Evolutionary conservation across 2,113 vertebrate genomes (phyloP), one percentile per base, ranked within the genome.

Genomic region (Leiothrix lutea): DNA sequence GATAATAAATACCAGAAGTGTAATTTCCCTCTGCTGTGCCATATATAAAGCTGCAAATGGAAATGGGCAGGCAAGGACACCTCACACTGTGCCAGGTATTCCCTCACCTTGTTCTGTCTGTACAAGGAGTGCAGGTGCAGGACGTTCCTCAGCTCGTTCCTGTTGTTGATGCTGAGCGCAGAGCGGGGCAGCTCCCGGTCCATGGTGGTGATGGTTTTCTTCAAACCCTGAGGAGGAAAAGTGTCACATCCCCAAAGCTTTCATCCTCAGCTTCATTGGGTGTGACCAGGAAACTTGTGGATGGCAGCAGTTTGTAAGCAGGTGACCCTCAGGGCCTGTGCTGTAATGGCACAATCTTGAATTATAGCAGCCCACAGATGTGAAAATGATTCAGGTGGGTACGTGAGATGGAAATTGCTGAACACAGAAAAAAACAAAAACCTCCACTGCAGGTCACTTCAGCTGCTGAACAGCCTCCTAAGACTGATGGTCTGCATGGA

Each of bases 131-230:
- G 98, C 4, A 99, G 95, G 77, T 99, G 98, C 22, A 99, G 97
- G 31, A 98, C 95, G n/a, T 97, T 98, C 12, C 99, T 97, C 38
- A 99, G 97, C 18, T 98, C 98, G 0, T 97, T 99, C 77, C 99
- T 98, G 97, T 99, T 99, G 83, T 98, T 99, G 92, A 99, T 99
- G 91, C 99, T 99, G 62, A 97, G 97, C 2, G 94, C 95, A 18
- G 98, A 98, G 73, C 99, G 98, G 12, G 99, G 99, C 75, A 98
- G 98, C 69, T 99, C 99, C 84, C 94, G 98, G 38, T 99, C 99
- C 99, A 99, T 98, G 86, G 97, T 98, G 47, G 93, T 94, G 31
- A 98, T 98, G 0, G 99, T 99, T 97, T 97, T 99, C 97, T 98
- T 99, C 33, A 99, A 97, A 45, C 99, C 99, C 99, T 97, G 25